Conservation (phyloP, 2,888 invertebrate species). For the Galerucella nymphaeae region DNA sequence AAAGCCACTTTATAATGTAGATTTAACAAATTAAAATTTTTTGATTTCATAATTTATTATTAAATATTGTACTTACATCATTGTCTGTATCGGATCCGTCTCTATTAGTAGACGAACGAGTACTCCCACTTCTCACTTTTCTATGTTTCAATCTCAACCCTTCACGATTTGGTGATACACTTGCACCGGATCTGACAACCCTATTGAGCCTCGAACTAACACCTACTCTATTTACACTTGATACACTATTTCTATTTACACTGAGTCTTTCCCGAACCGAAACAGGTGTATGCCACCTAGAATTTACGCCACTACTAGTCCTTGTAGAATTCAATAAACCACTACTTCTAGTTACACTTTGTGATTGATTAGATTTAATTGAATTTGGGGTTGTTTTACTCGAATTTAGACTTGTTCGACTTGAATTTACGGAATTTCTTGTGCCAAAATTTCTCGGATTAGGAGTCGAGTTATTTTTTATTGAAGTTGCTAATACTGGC, state of each 20-base stretch:
- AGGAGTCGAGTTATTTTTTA: slow-evolving; percentile 8
- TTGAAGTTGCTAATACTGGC: slow-evolving; percentile 25
- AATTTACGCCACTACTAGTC: slow-evolving; percentile 10
- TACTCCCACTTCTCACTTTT: slow-evolving; percentile 19
- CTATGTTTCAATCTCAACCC: slow-evolving; percentile 9
- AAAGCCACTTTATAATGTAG: too few species aligned
- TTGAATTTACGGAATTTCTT: slow-evolving; percentile 25
- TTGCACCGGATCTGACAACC: slow-evolving; percentile 13
- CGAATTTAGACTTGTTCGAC: slow-evolving; percentile 12
- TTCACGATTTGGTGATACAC: neutral
- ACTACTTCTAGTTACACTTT: slow-evolving; percentile 15
- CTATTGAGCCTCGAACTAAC: slow-evolving; percentile 15
- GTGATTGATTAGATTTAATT: slow-evolving; percentile 8
- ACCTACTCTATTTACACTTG: slow-evolving; percentile 19
- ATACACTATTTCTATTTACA: slow-evolving; percentile 29
- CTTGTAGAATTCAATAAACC: slow-evolving; percentile 1
- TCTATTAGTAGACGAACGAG: slow-evolving; percentile 45
- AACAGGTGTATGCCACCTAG: slow-evolving; percentile 9
- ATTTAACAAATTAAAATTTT: too few species aligned
- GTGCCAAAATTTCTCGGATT: slow-evolving; percentile 1
- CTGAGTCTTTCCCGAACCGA: slow-evolving; percentile 19
- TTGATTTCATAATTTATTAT: too few species aligned
- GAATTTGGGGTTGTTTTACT: slow-evolving; percentile 20
- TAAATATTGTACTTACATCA: slow-evolving; percentile 57
- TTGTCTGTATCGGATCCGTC: slow-evolving; percentile 43